Evolutionary conservation across 2,797 vertebrate genomes (phyloP), one percentile per base, ranked within the genome.

Genomic region (Ceryle rudis): DNA sequence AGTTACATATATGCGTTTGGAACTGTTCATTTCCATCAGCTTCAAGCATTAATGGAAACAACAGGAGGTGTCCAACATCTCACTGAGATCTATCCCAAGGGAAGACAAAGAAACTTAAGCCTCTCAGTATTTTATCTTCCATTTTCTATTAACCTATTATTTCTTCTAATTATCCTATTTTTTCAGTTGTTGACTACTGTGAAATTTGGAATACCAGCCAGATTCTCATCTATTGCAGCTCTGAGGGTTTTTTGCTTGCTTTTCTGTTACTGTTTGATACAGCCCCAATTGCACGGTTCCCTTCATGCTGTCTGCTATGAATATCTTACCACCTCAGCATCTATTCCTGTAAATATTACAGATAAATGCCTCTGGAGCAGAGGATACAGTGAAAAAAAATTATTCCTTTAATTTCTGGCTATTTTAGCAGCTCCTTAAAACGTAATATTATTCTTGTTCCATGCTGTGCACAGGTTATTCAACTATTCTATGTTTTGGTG

Each of bases 1-100:
- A 58, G 11, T 55, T 51, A 71, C 11, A 49, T 6, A 16, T 9
- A 46, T 0, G 0, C 13, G 18, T 16, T 52, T 10, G 33, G n/a
- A 77, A 57, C 19, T 44, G 25, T 31, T 54, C 3, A 14, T 62
- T 64, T 70, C 31, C 41, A 65, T 39, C 60, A 64, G 13, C 6
- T 82, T 79, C 55, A 89, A 51, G 10, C 51, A 58, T 12, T 14
- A 70, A 3, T 44, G 33, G 62, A n/a, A 82, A 73, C 5, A 65
- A 57, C 10, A 72, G n/a, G 69, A 87, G 23, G 22, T 60, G 33
- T 26, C 52, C 55, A 55, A 31, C 12, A 39, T 33, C 20, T 58
- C 26, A 23, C 26, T 46, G 25, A 54, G 10, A 51, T 51, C 29
- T 55, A 46, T 66, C 35, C 11, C 47, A 73, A 69, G 37, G 5